Evolutionary conservation across 2,797 vertebrate genomes (phyloP), one percentile per base, ranked within the genome.

Genomic region (Hoplostethus atlanticus): DNA sequence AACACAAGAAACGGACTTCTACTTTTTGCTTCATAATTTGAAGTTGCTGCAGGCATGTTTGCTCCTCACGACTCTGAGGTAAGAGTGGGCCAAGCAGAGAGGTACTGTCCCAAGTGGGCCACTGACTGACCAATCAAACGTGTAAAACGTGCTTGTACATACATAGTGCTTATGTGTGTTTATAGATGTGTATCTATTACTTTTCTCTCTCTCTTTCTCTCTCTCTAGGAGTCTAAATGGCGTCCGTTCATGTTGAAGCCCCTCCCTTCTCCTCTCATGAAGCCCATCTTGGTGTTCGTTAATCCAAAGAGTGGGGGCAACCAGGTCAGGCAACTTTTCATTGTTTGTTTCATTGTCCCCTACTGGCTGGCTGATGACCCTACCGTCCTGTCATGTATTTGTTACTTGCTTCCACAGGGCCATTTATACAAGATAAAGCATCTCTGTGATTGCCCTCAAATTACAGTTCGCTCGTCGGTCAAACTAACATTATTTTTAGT

Each of bases 251-350:
- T 99, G 85, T 91, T 99, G 93, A 99, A 99, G 83, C 97, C 98
- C 0, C 96, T 99, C 58, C 97, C 97, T 3, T 99, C 97, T 9
- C 98, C 97, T 0, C 96, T 99, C 74, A 98, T 99, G 96, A 99
- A 99, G 83, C 98, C 98, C 0, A 94, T 99, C 81, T 93, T 99
- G 89, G 98, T 99, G 68, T 99, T 99, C 80, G 97, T 99, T 57
- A 99, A 99, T 87, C 98, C 98, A 71, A 99, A 98, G 92, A 99
- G 98, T 40, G 98, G 98, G 5, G 98, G 98, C 50, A 99, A 99
- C 92, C 98, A 99, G 97, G 98, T 99, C 28, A 59, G 84, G 1
- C 15, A 12, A 30, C 34, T 2, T 38, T 16, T 11, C 28, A 11
- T 25, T 47, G 28, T 59, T 38, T 44, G 13, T 50, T 52, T 16